phyloP scores from a whole-genome alignment of 1,140 invertebrate genomes.

The Drosophila ogumai region DNA sequence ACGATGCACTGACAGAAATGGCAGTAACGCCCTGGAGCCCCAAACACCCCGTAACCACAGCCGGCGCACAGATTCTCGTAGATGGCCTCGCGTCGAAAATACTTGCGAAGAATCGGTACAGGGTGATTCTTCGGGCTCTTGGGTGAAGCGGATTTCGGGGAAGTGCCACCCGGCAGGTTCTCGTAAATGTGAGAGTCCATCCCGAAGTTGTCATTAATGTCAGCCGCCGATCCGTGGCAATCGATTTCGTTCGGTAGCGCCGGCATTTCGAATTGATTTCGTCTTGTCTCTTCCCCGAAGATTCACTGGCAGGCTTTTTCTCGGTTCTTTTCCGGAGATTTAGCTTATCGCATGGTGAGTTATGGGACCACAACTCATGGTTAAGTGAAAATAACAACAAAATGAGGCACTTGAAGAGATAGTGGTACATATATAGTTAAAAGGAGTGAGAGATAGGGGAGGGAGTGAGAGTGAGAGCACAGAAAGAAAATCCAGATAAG shows the following conservation, averaged over 20 bases:
- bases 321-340: neutral
- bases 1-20: constrained; percentile 79
- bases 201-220: constrained; percentile 45
- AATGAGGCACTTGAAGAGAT: constrained; percentile 3
- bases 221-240: constrained; percentile 13
- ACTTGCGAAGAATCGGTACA: constrained; percentile 65
- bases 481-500: constrained; percentile 6
- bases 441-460: neutral
- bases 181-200: constrained; percentile 67
- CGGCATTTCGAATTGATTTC: constrained; percentile 47
- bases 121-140: neutral
- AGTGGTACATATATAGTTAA: neutral
- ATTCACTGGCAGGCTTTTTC: neutral
- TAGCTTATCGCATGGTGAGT: constrained; percentile 9
- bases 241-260: constrained; percentile 28
- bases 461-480: neutral
- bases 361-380: constrained; percentile 12
- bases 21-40: constrained; percentile 73
- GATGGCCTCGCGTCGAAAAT: constrained; percentile 70
- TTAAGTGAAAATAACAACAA: constrained; percentile 15
- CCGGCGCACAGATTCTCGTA: constrained; percentile 83
- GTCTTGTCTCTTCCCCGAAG: constrained; percentile 26
- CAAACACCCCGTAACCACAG: constrained; percentile 81
- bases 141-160: neutral
- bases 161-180: constrained; percentile 44